phyloP scores from a whole-genome alignment of 2,113 vertebrate genomes.

The Jaculus jaculus region DNA sequence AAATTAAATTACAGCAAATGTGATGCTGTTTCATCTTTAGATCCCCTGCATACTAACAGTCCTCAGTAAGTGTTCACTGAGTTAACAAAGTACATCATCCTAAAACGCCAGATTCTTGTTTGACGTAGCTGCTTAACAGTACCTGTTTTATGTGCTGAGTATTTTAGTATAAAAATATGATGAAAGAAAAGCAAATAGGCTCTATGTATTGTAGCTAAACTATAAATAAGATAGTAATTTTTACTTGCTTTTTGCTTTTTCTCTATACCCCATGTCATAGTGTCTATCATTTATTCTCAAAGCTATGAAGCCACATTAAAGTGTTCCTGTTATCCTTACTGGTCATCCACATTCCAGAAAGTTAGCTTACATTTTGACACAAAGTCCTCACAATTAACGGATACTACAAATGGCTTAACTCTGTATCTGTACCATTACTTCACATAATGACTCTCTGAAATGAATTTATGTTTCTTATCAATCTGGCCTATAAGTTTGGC shows the following conservation, averaged over 20 bases:
- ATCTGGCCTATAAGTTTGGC: background rate
- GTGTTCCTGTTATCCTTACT: background rate
- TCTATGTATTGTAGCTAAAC: background rate
- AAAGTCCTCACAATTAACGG: background rate
- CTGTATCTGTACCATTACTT: background rate
- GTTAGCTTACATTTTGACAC: background rate
- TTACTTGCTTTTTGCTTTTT: background rate
- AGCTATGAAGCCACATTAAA: background rate
- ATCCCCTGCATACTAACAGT: background rate
- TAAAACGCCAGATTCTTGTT: background rate
- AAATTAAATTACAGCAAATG: background rate
- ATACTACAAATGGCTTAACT: background rate
- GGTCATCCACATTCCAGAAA: background rate
- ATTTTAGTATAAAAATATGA: constrained; percentile 17
- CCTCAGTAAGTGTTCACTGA: background rate
- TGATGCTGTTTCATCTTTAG: background rate
- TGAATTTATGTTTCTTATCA: background rate
- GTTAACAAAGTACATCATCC: background rate
- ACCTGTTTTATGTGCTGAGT: background rate
- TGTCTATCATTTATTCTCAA: background rate
- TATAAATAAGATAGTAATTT: background rate
- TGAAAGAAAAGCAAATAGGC: background rate
- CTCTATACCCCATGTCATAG: background rate
- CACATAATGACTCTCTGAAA: background rate
- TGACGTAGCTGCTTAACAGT: background rate